phyloP scores from a whole-genome alignment of 2,888 invertebrate genomes.

The Rhagonycha lutea region DNA sequence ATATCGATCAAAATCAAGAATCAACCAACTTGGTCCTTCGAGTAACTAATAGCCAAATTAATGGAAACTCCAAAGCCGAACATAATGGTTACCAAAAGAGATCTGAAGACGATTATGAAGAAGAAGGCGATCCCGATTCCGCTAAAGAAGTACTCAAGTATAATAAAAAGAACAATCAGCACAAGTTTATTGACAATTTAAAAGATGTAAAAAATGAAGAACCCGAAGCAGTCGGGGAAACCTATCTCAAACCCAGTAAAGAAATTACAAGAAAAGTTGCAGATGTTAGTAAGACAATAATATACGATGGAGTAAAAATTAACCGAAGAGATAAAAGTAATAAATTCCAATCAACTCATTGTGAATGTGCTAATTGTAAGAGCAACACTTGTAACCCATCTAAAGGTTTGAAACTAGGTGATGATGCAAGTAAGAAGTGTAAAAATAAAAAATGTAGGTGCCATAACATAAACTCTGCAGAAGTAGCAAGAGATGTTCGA shows the following conservation, averaged over 20 bases:
- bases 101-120: constrained; percentile 19
- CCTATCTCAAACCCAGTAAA: background rate
- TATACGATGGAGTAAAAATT: background rate
- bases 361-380: background rate
- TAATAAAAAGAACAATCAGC: constrained; percentile 4
- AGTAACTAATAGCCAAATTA: background rate
- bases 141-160: constrained; percentile 15
- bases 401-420: background rate
- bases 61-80: background rate
- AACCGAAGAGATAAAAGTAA: background rate
- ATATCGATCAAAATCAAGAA: background rate
- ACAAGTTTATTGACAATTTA: background rate
- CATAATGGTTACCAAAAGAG: background rate
- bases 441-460: background rate
- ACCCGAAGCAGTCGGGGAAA: background rate
- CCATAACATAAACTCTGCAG: background rate
- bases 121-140: constrained; percentile 19
- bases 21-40: background rate
- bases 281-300: background rate
- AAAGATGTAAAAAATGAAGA: background rate
- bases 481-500: background rate
- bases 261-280: background rate
- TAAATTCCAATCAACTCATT: background rate
- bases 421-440: background rate
- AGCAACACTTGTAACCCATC: background rate